phyloP scores from a whole-genome alignment of 2,888 invertebrate species.

The Adelphocoris suturalis region DNA sequence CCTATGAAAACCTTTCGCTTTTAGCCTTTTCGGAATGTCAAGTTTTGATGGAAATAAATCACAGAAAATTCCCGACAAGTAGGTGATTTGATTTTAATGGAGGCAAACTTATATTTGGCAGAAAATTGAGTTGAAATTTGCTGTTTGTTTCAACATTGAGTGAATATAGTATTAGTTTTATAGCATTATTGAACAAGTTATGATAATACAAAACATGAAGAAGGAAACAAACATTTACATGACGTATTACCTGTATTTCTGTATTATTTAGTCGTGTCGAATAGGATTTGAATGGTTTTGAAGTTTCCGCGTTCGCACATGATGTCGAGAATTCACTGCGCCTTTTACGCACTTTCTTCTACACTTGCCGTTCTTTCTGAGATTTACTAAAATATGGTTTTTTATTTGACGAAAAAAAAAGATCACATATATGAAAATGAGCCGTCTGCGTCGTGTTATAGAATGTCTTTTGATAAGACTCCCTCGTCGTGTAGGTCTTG shows the following conservation, averaged over 20 bases:
- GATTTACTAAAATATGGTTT: constrained; percentile 6
- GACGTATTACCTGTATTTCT: no score
- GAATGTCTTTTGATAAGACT: constrained; percentile 81
- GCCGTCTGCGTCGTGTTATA: constrained; percentile 60
- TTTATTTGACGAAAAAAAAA: background rate
- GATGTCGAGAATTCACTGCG: constrained; percentile 4
- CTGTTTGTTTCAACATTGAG: no score
- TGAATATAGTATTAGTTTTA: no score
- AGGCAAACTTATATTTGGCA: background rate
- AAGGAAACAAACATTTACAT: no score
- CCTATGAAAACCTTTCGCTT: background rate
- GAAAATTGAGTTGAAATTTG: no score
- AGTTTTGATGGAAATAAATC: background rate
- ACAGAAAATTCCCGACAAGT: background rate
- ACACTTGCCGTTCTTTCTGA: background rate
- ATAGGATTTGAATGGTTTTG: background rate
- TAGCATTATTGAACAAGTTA: no score
- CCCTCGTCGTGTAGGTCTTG: constrained; percentile 87
- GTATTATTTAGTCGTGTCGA: no score
- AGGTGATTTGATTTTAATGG: background rate
- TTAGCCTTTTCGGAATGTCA: background rate
- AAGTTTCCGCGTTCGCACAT: background rate
- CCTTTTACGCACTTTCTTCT: background rate
- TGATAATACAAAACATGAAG: no score
- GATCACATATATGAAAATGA: constrained; percentile 21